Base-by-base conservation (phyloP, 2,113 vertebrate species). In the Semnopithecus entellus region DNA sequence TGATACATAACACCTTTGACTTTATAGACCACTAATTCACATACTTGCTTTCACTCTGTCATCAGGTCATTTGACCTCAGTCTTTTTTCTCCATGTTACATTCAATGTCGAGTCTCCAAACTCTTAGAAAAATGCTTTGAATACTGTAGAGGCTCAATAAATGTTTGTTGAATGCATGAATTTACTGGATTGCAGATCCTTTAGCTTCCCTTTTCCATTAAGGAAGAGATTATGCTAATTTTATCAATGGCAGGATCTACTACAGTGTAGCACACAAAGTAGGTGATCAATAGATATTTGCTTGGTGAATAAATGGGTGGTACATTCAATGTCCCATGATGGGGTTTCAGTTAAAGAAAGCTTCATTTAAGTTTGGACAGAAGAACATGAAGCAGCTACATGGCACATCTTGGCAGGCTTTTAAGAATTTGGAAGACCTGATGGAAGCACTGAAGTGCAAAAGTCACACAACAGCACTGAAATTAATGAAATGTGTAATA, bases 401-500 rank as follows among this genome's bases (percentile, higher is more conserved):
- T 38, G 61, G 78, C 40, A 25, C 2, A 35, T 38, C 13, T 55
- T 90, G 80, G 43, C 6, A 97, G 83, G 38, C 5, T 52, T 95
- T 52, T 81, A 73, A 38, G n/a, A 48, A 89, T 1, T 66, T 35
- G 43, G 40, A 89, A 35, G 9, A 57, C 12, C 17, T 91, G 17
- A 10, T 45, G 3, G 30, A 94, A 86, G 32, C 70, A 84, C 43
- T 22, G 25, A 79, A 40, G 11, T 79, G 20, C 73, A 43, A 16
- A 79, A 81, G 13, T 81, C 75, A 92, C 23, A 79, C 30, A 86
- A 27, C 2, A 91, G 14, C 22, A 91, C 2, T 32, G 16, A 79
- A 86, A 95, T 40, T 38, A 95, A 97, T 48, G n/a, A 88, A 89
- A 66, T 57, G 13, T 52, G 75, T 16, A 50, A 35, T 83, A 96